Base-by-base conservation (phyloP, 2,888 invertebrate genomes). In the Stegophylla sp. region DNA sequence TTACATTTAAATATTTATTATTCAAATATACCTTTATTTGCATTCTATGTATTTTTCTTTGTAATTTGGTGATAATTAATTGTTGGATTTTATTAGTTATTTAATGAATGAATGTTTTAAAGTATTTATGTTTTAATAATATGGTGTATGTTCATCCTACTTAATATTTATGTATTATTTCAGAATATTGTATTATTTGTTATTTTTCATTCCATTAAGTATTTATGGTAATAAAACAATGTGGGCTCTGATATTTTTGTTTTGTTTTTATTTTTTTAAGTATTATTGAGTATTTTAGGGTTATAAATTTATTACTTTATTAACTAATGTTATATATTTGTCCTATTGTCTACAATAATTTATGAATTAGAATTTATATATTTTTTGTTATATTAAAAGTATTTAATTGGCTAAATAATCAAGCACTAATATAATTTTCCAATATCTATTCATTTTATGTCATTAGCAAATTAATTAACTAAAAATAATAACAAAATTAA, bases 171-270 rank as follows among this genome's bases (percentile, higher is more conserved):
- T 79, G 61, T 79, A 69, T 67, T 59, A 41, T 61, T 61, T 74
- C 61, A 61, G 1, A 74, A 28, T n/a, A n/a, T 23, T 71, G 71
- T 71, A 71, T 28, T 69, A 59, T 79, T 71, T 79, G 79, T 79
- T 79, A 71, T 71, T 71, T 71, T 71, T 71, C 79, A 79, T 79
- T 79, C 79, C 79, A 79, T 79, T 61, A 59, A 64, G 4, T 79
- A 71, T 79, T 69, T 79, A 69, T 79, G 69, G 59, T 79, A 79
- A 79, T 69, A 79, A 59, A 64, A 66, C 66, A 53, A 53, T 51
- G 9, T 51, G 63, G 63, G 63, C 48, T 51, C 34, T 48, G 2
- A 66, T 66, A 7, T 53, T 20, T 41, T 20, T 73, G 1, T n/a
- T n/a, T 28, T 69, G 53, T 53, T 28, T 28, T 61, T 61, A 17